These are phyloP conservation scores for Drosophila triauraria DNA, from an alignment of 1,140 invertebrate genomes.

Conservation along the genomic window DNA sequence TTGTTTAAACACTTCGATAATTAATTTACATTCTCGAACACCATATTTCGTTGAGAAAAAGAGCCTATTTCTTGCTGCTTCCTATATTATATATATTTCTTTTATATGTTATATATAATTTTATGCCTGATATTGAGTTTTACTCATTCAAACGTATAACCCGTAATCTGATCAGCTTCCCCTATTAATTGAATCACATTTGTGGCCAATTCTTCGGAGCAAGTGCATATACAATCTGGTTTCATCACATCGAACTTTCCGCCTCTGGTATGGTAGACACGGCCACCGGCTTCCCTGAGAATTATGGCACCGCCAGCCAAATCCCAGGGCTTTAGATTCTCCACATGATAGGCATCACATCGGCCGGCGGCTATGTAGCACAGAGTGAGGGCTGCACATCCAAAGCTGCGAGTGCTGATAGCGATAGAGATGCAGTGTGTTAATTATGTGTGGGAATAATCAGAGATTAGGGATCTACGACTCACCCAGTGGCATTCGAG, in stretches of 20 bases:
- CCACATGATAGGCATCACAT: conserved; percentile 90
- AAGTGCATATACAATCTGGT: conserved; percentile 88
- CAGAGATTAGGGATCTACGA: conserved; percentile 15
- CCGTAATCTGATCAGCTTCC: conserved; percentile 76
- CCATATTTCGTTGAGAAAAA: no score
- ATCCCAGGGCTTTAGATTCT: conserved; percentile 89
- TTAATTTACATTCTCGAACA: not conserved
- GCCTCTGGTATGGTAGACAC: conserved; percentile 88
- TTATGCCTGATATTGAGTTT: not conserved
- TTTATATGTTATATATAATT: not conserved
- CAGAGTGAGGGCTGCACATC: conserved; percentile 90
- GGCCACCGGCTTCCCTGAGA: conserved; percentile 91
- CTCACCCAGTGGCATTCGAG: conserved; percentile 68
- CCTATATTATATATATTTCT: not conserved
- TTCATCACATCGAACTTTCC: conserved; percentile 88
- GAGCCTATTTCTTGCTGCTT: not conserved
- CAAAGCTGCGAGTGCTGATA: conserved; percentile 88
- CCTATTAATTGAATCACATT: conserved; percentile 86
- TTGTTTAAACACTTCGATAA: not conserved
- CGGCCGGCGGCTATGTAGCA: conserved; percentile 90
- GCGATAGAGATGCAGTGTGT: not conserved
- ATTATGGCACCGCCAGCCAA: conserved; percentile 90
- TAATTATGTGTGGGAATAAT: not conserved
- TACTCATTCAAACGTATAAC: conserved; percentile 49
- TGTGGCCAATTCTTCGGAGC: conserved; percentile 86